A percentile compares a stretch with the other conserved stretches of the same genome.
These are phyloP conservation scores for Myioborus melanocephalus DNA, from an alignment of 2,797 vertebrate species.

Conservation along the genomic window DNA sequence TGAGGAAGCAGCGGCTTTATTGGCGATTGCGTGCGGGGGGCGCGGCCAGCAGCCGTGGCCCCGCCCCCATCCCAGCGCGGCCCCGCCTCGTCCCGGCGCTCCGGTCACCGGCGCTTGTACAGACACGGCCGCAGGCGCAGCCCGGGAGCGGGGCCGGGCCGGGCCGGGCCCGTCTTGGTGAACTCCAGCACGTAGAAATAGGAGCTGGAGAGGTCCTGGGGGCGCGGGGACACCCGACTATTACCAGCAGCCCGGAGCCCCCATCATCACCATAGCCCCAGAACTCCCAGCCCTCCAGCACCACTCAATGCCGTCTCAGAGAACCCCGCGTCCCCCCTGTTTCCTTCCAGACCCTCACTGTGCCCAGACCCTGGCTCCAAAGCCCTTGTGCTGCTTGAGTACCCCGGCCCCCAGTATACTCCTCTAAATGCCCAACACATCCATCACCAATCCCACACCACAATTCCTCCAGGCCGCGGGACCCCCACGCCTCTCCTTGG, in stretches of 20 bases:
- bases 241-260: not conserved
- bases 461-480: rapidly evolving
- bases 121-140: slow-evolving; percentile 69
- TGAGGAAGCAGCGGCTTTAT: not conserved
- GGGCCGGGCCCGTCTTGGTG: slow-evolving; percentile 53
- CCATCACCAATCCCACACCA: not conserved
- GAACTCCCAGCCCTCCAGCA: not conserved
- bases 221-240: not conserved
- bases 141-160: not conserved
- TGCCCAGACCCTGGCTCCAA: not conserved
- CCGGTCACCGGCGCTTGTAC: not conserved
- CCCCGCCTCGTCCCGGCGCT: not conserved
- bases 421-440: too few relatives aligned
- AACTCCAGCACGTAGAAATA: slow-evolving; percentile 74
- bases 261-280: not conserved
- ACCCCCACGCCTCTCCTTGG: not conserved
- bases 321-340: not conserved
- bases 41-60: rapidly evolving
- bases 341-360: not conserved
- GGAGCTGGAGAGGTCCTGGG: slow-evolving; percentile 66
- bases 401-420: rapidly evolving
- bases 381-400: too few relatives aligned
- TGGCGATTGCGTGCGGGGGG: not conserved
- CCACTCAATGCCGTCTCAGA: too few relatives aligned
- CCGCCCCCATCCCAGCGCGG: too few relatives aligned